phyloP scores from a whole-genome alignment of 1,140 invertebrate species.

The Mizuhopecten yessoensis region DNA sequence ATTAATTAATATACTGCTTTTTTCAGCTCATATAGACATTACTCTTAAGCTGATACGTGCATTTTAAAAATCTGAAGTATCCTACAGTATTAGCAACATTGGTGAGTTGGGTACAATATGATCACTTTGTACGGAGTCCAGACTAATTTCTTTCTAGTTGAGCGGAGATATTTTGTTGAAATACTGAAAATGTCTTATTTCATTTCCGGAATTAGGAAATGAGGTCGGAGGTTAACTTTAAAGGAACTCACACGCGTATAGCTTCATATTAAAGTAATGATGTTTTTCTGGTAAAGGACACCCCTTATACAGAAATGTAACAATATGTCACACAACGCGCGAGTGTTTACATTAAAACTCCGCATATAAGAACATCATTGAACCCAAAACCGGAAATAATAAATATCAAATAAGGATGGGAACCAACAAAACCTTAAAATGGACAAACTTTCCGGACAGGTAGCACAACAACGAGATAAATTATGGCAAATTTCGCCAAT shows the following conservation, averaged over 20 bases:
- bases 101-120: too few species aligned
- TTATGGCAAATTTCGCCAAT: conserved; percentile 3
- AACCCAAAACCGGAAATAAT: conserved; percentile 1
- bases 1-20: too few species aligned
- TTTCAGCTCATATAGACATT: too few species aligned
- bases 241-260: not conserved
- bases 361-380: not conserved
- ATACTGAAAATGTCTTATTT: too few species aligned
- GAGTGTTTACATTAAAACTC: not conserved
- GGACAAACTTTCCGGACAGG: conserved; percentile 31
- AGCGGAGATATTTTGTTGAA: too few species aligned
- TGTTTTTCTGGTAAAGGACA: not conserved
- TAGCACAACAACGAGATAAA: not conserved
- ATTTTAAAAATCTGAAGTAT: too few species aligned
- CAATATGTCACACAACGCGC: not conserved
- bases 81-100: too few species aligned
- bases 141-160: too few species aligned
- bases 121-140: too few species aligned
- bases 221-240: not conserved
- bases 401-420: not conserved
- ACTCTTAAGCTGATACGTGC: too few species aligned
- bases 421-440: not conserved
- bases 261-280: not conserved
- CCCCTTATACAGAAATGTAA: not conserved
- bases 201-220: too few species aligned